Conservation (phyloP, 2,113 vertebrate genomes). For the Ranitomeya variabilis region DNA sequence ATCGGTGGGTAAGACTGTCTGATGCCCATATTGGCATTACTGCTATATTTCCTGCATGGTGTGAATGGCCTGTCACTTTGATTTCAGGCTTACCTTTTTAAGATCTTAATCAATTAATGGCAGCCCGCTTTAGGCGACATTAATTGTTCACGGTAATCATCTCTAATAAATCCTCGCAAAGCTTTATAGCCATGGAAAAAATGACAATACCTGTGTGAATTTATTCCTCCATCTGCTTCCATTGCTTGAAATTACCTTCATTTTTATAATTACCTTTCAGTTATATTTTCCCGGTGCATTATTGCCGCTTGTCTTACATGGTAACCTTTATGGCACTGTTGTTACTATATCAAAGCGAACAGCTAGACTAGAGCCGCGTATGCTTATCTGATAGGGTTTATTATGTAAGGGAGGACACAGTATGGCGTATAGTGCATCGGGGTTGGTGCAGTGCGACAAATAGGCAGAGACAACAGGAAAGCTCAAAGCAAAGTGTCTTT, state of each 20-base stretch:
- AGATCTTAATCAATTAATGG: slow-evolving; percentile 79
- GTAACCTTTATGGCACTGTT: neutral
- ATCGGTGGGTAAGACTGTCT: neutral
- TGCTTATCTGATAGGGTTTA: neutral
- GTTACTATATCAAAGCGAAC: neutral
- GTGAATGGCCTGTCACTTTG: slow-evolving; percentile 68
- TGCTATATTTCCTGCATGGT: neutral
- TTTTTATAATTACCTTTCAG: slow-evolving; percentile 19
- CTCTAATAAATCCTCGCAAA: slow-evolving; percentile 73
- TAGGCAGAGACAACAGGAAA: no score
- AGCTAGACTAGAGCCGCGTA: neutral
- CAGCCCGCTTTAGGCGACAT: slow-evolving; percentile 67
- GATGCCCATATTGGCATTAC: neutral
- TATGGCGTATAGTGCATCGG: neutral
- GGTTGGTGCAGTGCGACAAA: no score
- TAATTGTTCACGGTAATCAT: slow-evolving; percentile 76
- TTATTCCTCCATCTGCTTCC: slow-evolving; percentile 29
- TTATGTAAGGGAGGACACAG: neutral
- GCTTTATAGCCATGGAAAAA: slow-evolving; percentile 71
- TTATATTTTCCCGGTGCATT: neutral
- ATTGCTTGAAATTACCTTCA: slow-evolving; percentile 26
- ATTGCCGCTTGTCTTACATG: slow-evolving; percentile 2
- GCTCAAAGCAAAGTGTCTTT: no score
- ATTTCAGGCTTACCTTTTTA: slow-evolving; percentile 74
- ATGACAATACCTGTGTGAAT: slow-evolving; percentile 42